phyloP scores from a whole-genome alignment of 2,113 vertebrate species.

The Megaceryle maxima region DNA sequence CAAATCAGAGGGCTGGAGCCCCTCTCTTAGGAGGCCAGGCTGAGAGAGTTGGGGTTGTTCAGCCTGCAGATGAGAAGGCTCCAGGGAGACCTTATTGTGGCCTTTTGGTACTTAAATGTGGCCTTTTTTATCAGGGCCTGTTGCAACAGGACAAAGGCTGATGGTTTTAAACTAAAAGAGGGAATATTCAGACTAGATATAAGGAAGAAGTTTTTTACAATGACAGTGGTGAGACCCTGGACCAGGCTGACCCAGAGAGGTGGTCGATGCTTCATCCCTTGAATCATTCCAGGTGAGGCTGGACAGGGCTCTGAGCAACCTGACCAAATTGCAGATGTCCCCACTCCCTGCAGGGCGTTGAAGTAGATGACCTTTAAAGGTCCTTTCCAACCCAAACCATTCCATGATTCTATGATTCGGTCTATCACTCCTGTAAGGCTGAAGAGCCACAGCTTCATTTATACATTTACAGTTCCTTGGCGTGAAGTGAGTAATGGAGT shows the following conservation, averaged over 20 bases:
- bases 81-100: neutral
- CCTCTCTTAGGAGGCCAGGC: neutral
- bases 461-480: neutral
- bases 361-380: neutral
- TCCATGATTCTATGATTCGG: neutral
- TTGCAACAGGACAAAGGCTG: neutral
- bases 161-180: neutral
- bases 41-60: neutral
- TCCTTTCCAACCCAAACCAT: neutral
- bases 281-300: too few relatives aligned
- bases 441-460: neutral
- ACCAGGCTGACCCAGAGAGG: neutral
- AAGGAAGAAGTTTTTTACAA: neutral
- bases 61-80: neutral
- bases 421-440: neutral
- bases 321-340: too few relatives aligned
- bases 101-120: neutral
- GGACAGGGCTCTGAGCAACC: too few relatives aligned
- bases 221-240: neutral
- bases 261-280: neutral
- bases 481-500: slow-evolving; percentile 41
- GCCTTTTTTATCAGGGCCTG: neutral
- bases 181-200: neutral
- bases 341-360: too few relatives aligned
- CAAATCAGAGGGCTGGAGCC: neutral